These are phyloP conservation scores for Agelastica alni DNA, from an alignment of 2,888 invertebrate species.

Conservation along the genomic window DNA sequence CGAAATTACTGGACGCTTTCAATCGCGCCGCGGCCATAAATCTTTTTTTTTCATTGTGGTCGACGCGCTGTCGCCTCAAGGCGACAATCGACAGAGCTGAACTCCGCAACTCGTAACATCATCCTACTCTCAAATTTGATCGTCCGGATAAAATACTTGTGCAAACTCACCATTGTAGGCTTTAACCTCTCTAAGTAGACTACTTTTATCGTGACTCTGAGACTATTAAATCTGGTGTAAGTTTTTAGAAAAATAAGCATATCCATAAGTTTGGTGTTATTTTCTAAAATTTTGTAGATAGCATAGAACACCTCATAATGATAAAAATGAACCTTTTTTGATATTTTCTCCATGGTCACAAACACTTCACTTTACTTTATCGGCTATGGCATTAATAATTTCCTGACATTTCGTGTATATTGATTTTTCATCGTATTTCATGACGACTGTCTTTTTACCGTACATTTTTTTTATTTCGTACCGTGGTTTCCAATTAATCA, in stretches of 20 bases:
- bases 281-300: conserved; percentile 51
- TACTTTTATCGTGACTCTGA: too few species aligned
- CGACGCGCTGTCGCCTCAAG: too few species aligned
- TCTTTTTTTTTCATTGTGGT: too few species aligned
- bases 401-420: conserved; percentile 49
- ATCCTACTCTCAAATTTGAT: too few species aligned
- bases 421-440: conserved; percentile 42
- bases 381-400: conserved; percentile 47
- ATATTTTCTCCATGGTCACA: conserved; percentile 43
- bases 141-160: too few species aligned
- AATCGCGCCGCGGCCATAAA: too few species aligned
- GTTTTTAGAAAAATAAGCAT: conserved; percentile 47
- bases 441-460: conserved; percentile 39
- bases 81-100: too few species aligned
- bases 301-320: conserved; percentile 60
- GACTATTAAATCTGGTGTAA: conserved; percentile 52
- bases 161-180: too few species aligned
- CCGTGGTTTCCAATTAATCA: conserved; percentile 56
- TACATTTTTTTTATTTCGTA: conserved; percentile 43
- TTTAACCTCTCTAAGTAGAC: too few species aligned
- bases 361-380: conserved; percentile 44
- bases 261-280: conserved; percentile 13
- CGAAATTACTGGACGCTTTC: too few species aligned
- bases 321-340: conserved; percentile 58
- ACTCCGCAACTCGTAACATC: too few species aligned